A percentile compares a stretch with the other conserved stretches of the same genome.
These are phyloP conservation scores for Ancistrus triradiatus DNA, from an alignment of 2,113 vertebrate species.

Conservation along the genomic window DNA sequence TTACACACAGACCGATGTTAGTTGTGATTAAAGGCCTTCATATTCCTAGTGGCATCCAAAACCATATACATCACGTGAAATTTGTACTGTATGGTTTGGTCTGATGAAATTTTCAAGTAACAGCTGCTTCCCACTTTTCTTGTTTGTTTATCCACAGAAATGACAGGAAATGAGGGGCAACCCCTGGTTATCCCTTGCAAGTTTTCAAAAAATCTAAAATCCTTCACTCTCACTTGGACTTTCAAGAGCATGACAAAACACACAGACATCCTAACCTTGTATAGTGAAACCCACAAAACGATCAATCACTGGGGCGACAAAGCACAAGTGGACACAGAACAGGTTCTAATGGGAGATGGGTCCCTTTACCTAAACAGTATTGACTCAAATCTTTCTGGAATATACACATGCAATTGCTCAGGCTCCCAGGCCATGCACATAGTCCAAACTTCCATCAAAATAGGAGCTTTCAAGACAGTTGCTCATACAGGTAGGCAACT, in stretches of 20 bases:
- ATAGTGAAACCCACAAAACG: constrained; percentile 12
- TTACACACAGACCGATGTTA: no score
- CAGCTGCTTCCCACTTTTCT: not conserved
- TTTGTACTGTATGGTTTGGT: no score
- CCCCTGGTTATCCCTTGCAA: constrained; percentile 43
- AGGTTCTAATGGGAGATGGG: constrained; percentile 22
- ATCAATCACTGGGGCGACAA: constrained; percentile 1
- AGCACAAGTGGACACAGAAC: constrained; percentile 21
- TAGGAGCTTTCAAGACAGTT: not conserved
- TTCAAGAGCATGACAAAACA: constrained; percentile 13
- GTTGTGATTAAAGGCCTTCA: no score
- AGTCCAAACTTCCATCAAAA: constrained; percentile 25
- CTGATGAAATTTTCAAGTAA: not conserved
- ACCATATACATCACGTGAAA: no score
- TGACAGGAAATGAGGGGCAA: constrained; percentile 1
- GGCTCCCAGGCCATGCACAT: constrained; percentile 9
- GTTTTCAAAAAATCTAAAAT: constrained; percentile 34
- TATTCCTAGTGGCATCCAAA: no score
- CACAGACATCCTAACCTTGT: constrained; percentile 30
- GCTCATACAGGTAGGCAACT: not conserved
- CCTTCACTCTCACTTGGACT: constrained; percentile 44
- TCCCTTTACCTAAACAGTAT: constrained; percentile 35
- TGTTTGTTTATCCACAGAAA: constrained; percentile 22
- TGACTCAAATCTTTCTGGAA: constrained; percentile 32
- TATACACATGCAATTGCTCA: constrained; percentile 40